Evolutionary conservation across 2,888 invertebrate species (phyloP).

Genomic region (Auanema freiburgensis): DNA sequence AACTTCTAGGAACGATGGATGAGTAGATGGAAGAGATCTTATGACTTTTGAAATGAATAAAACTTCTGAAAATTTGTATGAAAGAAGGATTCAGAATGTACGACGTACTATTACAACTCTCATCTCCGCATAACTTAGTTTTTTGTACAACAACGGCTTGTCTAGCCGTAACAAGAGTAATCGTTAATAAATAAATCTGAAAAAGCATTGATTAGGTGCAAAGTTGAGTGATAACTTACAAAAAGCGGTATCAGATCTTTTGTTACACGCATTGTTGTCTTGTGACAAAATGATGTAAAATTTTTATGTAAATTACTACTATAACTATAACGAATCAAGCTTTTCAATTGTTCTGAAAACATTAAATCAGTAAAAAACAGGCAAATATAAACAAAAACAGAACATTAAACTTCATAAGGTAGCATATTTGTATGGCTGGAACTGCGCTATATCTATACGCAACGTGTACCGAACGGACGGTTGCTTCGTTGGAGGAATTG

Average conservation of each 20-base stretch:
- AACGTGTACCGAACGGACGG: too few relatives aligned
- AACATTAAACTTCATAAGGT: too few relatives aligned
- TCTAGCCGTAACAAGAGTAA: slow-evolving; percentile 13
- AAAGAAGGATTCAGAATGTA: not conserved
- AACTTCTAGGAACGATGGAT: slow-evolving; percentile 9
- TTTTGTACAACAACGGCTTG: slow-evolving; percentile 25
- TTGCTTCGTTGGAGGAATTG: too few relatives aligned
- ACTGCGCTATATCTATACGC: too few relatives aligned
- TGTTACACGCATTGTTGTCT: too few relatives aligned
- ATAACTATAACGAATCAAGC: too few relatives aligned
- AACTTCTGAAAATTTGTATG: slow-evolving; percentile 29
- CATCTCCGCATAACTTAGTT: slow-evolving; percentile 42
- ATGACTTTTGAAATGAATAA: slow-evolving; percentile 39
- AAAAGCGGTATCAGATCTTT: slow-evolving; percentile 1
- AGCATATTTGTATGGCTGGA: too few relatives aligned
- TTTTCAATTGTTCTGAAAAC: too few relatives aligned
- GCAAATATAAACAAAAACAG: too few relatives aligned
- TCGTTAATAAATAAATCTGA: not conserved
- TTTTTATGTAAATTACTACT: too few relatives aligned
- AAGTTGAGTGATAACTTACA: not conserved
- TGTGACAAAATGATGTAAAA: too few relatives aligned
- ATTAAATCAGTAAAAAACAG: too few relatives aligned
- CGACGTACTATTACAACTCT: slow-evolving; percentile 30
- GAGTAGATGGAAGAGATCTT: slow-evolving; percentile 26
- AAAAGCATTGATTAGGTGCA: slow-evolving; percentile 7